Evolutionary conservation across 2,797 vertebrate species (phyloP), one percentile per base, ranked within the genome.

Genomic region (Psittacula echo): DNA sequence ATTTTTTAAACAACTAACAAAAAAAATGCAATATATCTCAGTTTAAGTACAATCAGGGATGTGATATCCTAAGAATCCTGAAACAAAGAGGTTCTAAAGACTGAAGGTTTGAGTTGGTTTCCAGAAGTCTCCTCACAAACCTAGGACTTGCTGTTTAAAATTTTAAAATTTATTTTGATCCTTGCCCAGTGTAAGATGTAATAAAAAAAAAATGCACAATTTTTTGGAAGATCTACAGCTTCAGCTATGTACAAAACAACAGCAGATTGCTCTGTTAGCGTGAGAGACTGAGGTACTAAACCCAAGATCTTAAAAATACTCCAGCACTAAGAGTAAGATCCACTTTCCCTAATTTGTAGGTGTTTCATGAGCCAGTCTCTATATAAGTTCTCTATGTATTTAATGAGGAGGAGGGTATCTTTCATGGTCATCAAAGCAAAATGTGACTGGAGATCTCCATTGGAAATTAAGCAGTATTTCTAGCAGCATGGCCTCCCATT

Each of bases 321-420:
- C 77, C 21, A 32, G 7, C 20, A 16, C 11, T 50, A 23, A 0
- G 0, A 7, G 21, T 20, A n/a, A 60, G 37, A 80, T 15, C 13
- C 3, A 7, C 30, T 87, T 73, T 58, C 51, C 23, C 10, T 78
- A 37, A 71, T 75, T 53, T 54, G 13, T 47, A 60, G 7, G 4
- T 65, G 5, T 16, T 74, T 75, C 67, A n/a, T 82, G 62, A 85
- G 13, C 4, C 2, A 37, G 37, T 26, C 9, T 44, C 16, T 71
- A 13, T 13, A 24, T 44, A 51, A 41, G 1, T 34, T 75, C 10
- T 62, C 42, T 66, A 3, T 73, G 20, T 5, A 58, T 83, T 70
- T 73, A 54, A 1, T 45, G 29, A 82, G 75, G 37, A 79, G 2
- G 3, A n/a, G 4, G 9, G 7, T 64, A 54, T 67, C 26, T 24